Conservation (phyloP, 2,797 vertebrate species). For the Thalassophryne amazonica region DNA sequence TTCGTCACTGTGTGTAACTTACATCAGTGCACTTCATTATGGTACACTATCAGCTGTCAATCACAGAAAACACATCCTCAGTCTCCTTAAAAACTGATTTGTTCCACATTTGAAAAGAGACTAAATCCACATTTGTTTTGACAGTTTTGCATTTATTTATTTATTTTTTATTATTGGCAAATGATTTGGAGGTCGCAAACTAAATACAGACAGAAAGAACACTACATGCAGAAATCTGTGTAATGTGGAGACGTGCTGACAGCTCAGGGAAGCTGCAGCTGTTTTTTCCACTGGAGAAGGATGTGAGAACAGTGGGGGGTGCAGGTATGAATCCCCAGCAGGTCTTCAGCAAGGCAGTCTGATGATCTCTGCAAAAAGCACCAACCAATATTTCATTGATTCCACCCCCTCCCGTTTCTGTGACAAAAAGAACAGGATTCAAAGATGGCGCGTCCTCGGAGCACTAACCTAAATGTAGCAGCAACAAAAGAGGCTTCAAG, state of each 20-base stretch:
- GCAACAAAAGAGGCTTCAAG: slow-evolving; percentile 38
- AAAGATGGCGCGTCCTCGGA: slow-evolving; percentile 47
- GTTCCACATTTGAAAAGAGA: slow-evolving; percentile 9
- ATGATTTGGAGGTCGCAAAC: neutral
- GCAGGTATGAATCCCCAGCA: slow-evolving; percentile 38
- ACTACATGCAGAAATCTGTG: neutral
- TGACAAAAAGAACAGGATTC: slow-evolving; percentile 54
- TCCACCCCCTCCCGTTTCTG: slow-evolving; percentile 6
- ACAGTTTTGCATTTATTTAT: neutral
- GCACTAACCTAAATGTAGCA: slow-evolving; percentile 39
- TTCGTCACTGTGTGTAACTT: slow-evolving; percentile 18
- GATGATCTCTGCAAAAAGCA: slow-evolving; percentile 26
- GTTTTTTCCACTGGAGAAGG: slow-evolving; percentile 36
- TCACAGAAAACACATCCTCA: no score
- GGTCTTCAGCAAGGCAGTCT: slow-evolving; percentile 8
- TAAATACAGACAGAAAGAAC: neutral
- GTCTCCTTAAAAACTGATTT: no score
- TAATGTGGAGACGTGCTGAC: slow-evolving; percentile 25
- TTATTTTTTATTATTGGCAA: no score
- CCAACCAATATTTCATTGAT: slow-evolving; percentile 48
- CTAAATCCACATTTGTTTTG: slow-evolving; percentile 40
- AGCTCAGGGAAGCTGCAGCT: slow-evolving; percentile 41
- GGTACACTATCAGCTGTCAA: slow-evolving; percentile 37
- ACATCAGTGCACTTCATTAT: slow-evolving; percentile 35
- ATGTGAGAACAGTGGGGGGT: slow-evolving; percentile 35